Conservation (phyloP, 2,113 vertebrate species). For the Hirundichthys speculiger region DNA sequence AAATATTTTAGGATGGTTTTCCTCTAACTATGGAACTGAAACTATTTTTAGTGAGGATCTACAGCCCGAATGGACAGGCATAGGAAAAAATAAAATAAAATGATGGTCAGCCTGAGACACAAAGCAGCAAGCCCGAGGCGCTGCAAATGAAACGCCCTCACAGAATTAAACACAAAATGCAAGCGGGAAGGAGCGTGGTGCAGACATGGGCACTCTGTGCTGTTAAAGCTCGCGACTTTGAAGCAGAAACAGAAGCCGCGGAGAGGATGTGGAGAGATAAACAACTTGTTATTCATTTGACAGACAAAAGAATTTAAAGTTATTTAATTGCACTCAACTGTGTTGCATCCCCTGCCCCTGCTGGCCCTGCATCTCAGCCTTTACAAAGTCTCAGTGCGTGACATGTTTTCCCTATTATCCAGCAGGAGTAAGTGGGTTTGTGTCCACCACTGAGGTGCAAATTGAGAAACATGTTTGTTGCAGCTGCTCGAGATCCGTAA, state of each 20-base stretch:
- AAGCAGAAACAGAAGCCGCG: constrained; percentile 15
- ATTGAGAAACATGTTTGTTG: constrained; percentile 41
- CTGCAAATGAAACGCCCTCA: too few species aligned
- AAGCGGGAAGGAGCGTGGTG: too few species aligned
- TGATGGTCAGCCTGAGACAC: too few species aligned
- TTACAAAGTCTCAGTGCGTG: constrained; percentile 15
- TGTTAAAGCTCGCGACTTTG: constrained; percentile 22
- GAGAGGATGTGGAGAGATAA: too few species aligned
- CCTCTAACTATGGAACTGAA: too few species aligned
- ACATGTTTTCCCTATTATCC: constrained; percentile 32
- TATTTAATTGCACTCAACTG: constrained; percentile 1
- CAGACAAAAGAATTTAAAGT: constrained; percentile 9
- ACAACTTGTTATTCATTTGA: not conserved
- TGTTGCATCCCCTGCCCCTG: constrained; percentile 2
- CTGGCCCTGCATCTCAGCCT: constrained; percentile 8
- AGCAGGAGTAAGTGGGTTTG: constrained; percentile 34
- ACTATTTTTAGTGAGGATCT: too few species aligned
- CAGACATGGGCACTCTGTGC: too few species aligned
- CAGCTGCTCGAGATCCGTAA: constrained; percentile 55
- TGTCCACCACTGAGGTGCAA: constrained; percentile 19
- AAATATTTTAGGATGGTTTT: too few species aligned
- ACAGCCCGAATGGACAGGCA: too few species aligned
- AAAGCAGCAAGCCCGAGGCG: too few species aligned
- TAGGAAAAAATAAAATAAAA: too few species aligned
- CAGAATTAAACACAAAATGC: too few species aligned